Conservation (phyloP, 2,888 invertebrate species). For the Cephus sareptanus region DNA sequence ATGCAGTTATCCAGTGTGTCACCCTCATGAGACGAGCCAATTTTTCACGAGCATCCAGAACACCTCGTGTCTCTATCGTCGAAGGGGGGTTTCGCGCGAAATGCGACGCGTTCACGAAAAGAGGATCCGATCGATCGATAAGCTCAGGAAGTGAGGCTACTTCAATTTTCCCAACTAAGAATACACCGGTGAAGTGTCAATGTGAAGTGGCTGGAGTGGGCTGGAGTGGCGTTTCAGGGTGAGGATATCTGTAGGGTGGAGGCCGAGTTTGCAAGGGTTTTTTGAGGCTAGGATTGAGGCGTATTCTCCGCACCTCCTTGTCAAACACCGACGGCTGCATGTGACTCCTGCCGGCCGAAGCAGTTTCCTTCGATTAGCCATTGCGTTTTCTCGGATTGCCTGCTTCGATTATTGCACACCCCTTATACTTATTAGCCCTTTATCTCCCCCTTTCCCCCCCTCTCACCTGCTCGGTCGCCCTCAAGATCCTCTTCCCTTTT, state of each 20-base stretch:
- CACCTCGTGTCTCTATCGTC: not conserved
- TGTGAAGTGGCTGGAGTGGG: constrained; percentile 19
- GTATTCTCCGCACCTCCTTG: not conserved
- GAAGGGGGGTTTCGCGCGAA: not conserved
- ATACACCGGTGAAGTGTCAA: constrained; percentile 40
- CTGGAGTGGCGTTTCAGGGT: constrained; percentile 40
- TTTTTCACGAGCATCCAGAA: not conserved
- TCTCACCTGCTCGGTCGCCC: not conserved
- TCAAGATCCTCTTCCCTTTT: not conserved
- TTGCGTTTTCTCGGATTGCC: not conserved
- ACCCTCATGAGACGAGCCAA: not conserved
- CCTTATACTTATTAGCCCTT: not conserved
- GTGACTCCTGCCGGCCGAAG: not conserved
- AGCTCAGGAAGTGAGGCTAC: constrained; percentile 51
- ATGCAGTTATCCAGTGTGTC: not conserved
- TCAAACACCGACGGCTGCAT: not conserved
- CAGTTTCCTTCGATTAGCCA: not conserved
- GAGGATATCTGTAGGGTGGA: not conserved
- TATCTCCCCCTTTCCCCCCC: not conserved
- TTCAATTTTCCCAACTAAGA: constrained; percentile 59
- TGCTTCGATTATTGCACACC: not conserved
- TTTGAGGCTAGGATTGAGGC: not conserved
- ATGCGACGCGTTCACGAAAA: constrained; percentile 7
- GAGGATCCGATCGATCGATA: constrained; percentile 56
- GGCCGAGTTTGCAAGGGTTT: not conserved